Evolutionary conservation across 1,140 invertebrate genomes (phyloP).

Genomic region (Pseudachorutes palmiensis): DNA sequence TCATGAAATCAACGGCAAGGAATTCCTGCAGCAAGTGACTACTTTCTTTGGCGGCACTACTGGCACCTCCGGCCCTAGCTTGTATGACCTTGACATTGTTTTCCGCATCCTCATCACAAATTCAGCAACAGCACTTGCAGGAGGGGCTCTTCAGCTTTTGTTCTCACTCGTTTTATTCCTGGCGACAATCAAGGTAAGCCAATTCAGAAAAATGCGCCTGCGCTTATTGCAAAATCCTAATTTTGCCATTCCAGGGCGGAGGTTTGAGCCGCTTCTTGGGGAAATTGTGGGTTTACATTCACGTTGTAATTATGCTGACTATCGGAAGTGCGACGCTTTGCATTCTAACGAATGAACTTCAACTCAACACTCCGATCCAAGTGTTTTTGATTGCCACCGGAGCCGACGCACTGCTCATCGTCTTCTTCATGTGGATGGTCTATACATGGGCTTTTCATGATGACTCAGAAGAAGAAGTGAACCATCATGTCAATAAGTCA

Average conservation of each 20-base stretch:
- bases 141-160: slow-evolving; percentile 33
- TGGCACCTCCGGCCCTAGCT: slow-evolving; percentile 18
- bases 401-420: slow-evolving; percentile 27
- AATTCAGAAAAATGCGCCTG: background rate
- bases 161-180: slow-evolving; percentile 30
- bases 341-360: slow-evolving; percentile 36
- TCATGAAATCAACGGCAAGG: slow-evolving; percentile 22
- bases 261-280: slow-evolving; percentile 6
- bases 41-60: slow-evolving; percentile 26
- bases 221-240: background rate
- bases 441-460: background rate
- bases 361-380: slow-evolving; percentile 27
- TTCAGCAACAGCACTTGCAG: slow-evolving; percentile 31
- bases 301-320: slow-evolving; percentile 33
- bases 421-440: slow-evolving; percentile 32
- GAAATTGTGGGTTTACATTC: slow-evolving; percentile 30
- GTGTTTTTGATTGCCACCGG: slow-evolving; percentile 34
- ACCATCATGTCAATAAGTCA: background rate
- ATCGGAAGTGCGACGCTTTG: slow-evolving; percentile 32
- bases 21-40: slow-evolving; percentile 24
- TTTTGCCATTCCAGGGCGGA: slow-evolving; percentile 16
- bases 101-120: slow-evolving; percentile 31
- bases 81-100: slow-evolving; percentile 35
- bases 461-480: no score
- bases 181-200: background rate